A percentile compares a stretch with the other conserved stretches of the same genome.
These are phyloP conservation scores for Prunella strophiata DNA, from an alignment of 2,797 vertebrate genomes.

Conservation along the genomic window DNA sequence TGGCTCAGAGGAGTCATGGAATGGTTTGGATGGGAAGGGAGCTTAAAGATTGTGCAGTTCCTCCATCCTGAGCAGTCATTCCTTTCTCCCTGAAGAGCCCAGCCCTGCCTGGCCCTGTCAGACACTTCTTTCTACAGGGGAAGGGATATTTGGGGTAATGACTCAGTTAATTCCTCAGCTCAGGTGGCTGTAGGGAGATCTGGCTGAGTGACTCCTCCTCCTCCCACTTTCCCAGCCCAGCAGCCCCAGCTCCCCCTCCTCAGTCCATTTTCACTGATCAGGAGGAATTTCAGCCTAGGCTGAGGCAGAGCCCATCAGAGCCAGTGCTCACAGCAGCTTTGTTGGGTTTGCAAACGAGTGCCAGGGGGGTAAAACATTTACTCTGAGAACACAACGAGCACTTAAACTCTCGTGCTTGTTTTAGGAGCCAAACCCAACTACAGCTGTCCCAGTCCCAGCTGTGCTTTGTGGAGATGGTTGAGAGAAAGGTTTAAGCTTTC, in stretches of 20 bases:
- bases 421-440: not conserved
- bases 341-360: not conserved
- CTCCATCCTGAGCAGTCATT: not conserved
- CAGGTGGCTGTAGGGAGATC: not conserved
- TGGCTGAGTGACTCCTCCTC: not conserved
- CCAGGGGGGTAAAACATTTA: not conserved
- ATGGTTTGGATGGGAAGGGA: not conserved
- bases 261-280: not conserved
- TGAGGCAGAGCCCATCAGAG: not conserved
- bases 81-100: not conserved
- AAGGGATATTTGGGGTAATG: not conserved
- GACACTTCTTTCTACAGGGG: accelerated
- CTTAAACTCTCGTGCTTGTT: not conserved
- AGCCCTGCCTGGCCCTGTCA: not conserved
- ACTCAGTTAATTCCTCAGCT: not conserved
- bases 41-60: not conserved
- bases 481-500: not conserved
- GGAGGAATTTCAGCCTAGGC: not conserved
- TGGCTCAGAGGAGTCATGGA: not conserved
- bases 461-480: not conserved
- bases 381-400: not conserved
- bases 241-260: not conserved
- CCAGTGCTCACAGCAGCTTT: not conserved
- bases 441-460: not conserved
- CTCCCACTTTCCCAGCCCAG: not conserved